A percentile compares a stretch with the other conserved stretches of the same genome.
These are phyloP conservation scores for Phalacrocorax brasilianus DNA, from an alignment of 2,113 vertebrate species.

Conservation along the genomic window DNA sequence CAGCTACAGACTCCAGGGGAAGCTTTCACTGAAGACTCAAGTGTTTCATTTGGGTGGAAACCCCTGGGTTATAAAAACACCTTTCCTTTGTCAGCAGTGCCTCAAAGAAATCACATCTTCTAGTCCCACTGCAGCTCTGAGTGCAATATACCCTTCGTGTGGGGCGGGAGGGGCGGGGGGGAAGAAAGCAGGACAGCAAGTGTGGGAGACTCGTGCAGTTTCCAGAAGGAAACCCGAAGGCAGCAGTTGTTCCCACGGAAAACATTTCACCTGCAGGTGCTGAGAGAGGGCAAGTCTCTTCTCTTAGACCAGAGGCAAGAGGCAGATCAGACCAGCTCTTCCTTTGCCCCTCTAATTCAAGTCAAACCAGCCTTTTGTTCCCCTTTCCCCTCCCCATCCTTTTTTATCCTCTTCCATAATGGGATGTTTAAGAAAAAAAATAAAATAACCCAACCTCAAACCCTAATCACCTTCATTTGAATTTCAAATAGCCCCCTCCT, in stretches of 20 bases:
- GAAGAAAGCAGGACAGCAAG: background rate
- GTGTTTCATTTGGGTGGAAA: background rate
- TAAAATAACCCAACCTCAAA: constrained; percentile 62
- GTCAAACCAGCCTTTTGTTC: constrained; percentile 65
- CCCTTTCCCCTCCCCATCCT: constrained; percentile 56
- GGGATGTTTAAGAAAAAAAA: constrained; percentile 62
- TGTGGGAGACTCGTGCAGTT: constrained; percentile 44
- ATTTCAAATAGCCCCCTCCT: constrained; percentile 86
- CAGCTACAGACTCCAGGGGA: background rate
- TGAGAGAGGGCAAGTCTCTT: constrained; percentile 59
- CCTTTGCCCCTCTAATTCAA: constrained; percentile 63
- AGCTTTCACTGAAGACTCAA: background rate
- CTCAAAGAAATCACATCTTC: background rate
- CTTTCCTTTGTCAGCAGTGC: background rate
- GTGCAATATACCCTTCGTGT: fast-evolving
- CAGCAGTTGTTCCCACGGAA: constrained; percentile 62
- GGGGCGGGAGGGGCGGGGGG: background rate
- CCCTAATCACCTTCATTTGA: constrained; percentile 87
- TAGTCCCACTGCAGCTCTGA: background rate
- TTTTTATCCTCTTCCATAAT: constrained; percentile 73
- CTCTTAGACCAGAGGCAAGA: constrained; percentile 63
- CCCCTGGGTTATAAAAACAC: background rate
- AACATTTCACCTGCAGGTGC: constrained; percentile 60
- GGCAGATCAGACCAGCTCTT: constrained; percentile 59
- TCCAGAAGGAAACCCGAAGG: constrained; percentile 47